Conservation (phyloP, 2,797 vertebrate species). For the Diglossa cyanea region DNA sequence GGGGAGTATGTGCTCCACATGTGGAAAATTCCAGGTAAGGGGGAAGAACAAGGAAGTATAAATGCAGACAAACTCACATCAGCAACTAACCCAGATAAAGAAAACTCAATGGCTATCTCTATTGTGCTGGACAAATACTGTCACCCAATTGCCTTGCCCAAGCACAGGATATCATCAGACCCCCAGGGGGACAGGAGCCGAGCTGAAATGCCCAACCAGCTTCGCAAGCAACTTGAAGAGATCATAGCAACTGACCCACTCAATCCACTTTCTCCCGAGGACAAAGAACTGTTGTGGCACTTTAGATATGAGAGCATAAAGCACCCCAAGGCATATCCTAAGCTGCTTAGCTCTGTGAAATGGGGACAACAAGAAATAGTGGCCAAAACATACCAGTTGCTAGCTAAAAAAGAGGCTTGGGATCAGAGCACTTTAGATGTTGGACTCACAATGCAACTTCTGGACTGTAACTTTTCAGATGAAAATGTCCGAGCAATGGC, state of each 20-base stretch:
- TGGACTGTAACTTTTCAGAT: constrained; percentile 96
- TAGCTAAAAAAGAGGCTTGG: constrained; percentile 89
- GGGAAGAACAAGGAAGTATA: constrained; percentile 92
- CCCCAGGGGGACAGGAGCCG: constrained; percentile 82
- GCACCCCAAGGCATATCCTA: constrained; percentile 93
- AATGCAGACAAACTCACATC: constrained; percentile 97
- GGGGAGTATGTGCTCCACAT: constrained; percentile 97
- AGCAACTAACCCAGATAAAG: constrained; percentile 95
- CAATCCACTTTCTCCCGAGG: constrained; percentile 92
- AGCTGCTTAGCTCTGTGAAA: constrained; percentile 92
- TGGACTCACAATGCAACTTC: constrained; percentile 93
- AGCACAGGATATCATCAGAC: constrained; percentile 80
- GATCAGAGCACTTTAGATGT: constrained; percentile 91
- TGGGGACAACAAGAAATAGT: constrained; percentile 96
- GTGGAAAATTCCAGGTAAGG: constrained; percentile 97
- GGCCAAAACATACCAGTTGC: constrained; percentile 85
- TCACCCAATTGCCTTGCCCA: constrained; percentile 94
- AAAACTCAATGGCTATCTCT: constrained; percentile 91
- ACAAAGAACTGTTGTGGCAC: constrained; percentile 98
- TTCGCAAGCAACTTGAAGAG: constrained; percentile 92
- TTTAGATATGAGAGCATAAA: constrained; percentile 93
- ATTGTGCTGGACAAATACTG: constrained; percentile 93
- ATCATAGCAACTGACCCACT: constrained; percentile 93
- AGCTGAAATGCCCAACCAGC: constrained; percentile 95
- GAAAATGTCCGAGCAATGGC: constrained; percentile 94